These are phyloP conservation scores for Acutogordius australiensis DNA, from an alignment of 2,888 invertebrate genomes.

Conservation along the genomic window DNA sequence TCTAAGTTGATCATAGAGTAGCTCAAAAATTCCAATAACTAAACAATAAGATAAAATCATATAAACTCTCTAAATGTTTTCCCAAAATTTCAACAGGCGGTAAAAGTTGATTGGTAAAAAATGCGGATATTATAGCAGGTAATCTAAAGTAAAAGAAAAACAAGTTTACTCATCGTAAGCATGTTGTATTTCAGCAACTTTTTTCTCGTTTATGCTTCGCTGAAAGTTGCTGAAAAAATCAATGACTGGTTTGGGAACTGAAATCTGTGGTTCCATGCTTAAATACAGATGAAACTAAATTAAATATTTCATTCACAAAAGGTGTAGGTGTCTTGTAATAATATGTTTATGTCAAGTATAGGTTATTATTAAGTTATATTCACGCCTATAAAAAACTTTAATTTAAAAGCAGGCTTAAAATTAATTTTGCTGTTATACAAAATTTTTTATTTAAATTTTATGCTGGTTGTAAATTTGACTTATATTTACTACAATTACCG, in stretches of 20 bases:
- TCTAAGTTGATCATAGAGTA: constrained; percentile 10
- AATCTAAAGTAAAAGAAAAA: not conserved
- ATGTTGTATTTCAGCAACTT: not conserved
- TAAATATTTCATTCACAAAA: too few species aligned
- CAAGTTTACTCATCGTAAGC: not conserved
- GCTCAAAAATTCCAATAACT: constrained; percentile 11
- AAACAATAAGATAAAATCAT: not conserved
- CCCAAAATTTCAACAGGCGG: not conserved
- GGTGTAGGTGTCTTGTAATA: too few species aligned
- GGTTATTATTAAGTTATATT: too few species aligned
- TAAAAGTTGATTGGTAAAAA: not conserved
- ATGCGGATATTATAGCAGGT: not conserved
- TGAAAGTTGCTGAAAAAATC: not conserved
- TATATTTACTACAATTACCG: too few species aligned
- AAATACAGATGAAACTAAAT: too few species aligned
- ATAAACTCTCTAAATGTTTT: not conserved
- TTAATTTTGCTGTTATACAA: too few species aligned
- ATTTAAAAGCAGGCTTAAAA: too few species aligned
- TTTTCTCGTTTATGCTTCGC: not conserved
- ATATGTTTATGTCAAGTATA: too few species aligned
- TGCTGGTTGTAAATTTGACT: too few species aligned
- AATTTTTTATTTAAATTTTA: too few species aligned
- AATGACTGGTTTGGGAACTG: not conserved
- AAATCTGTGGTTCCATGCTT: too few species aligned
- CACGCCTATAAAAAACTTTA: too few species aligned